Evolutionary conservation across 2,888 invertebrate species (phyloP).

Genomic region (Bombylius discolor): DNA sequence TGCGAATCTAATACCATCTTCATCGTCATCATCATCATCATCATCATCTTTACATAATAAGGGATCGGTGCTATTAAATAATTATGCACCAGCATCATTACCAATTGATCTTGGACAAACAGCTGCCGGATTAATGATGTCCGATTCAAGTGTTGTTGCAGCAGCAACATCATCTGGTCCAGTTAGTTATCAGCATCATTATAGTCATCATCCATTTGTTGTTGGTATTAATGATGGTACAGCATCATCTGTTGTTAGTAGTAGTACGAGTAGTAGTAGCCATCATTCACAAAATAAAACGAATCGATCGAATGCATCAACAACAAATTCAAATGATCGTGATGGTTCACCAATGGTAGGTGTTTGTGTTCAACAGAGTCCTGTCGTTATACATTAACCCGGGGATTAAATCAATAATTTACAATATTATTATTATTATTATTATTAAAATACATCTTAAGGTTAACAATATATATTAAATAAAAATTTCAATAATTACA

Average conservation of each 20-base stretch:
- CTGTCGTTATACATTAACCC: slow-evolving; percentile 69
- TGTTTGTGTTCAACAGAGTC: slow-evolving; percentile 83
- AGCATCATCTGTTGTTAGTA: slow-evolving; percentile 9
- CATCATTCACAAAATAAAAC: slow-evolving; percentile 2
- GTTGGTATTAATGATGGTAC: slow-evolving; percentile 9
- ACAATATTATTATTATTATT: too few relatives aligned
- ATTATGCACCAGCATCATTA: slow-evolving; percentile 33
- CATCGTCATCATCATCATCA: slow-evolving; percentile 13
- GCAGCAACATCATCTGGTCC: slow-evolving; percentile 22
- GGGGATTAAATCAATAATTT: too few relatives aligned
- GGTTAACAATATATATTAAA: too few relatives aligned
- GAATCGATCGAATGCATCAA: slow-evolving; percentile 15
- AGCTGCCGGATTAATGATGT: slow-evolving; percentile 33
- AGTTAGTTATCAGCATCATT: slow-evolving; percentile 12
- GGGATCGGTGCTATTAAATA: slow-evolving; percentile 19
- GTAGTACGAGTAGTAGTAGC: slow-evolving; percentile 7
- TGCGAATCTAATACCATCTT: slow-evolving; percentile 7
- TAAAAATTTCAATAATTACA: too few relatives aligned
- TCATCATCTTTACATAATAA: slow-evolving; percentile 12
- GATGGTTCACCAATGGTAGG: slow-evolving; percentile 76
- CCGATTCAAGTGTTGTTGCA: slow-evolving; percentile 32
- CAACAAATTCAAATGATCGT: slow-evolving; percentile 34
- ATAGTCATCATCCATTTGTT: slow-evolving; percentile 11
- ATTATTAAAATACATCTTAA: too few relatives aligned
- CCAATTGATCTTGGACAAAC: slow-evolving; percentile 31